phyloP scores from a whole-genome alignment of 2,888 invertebrate genomes.

The Vannuccia rotundouncinata region DNA sequence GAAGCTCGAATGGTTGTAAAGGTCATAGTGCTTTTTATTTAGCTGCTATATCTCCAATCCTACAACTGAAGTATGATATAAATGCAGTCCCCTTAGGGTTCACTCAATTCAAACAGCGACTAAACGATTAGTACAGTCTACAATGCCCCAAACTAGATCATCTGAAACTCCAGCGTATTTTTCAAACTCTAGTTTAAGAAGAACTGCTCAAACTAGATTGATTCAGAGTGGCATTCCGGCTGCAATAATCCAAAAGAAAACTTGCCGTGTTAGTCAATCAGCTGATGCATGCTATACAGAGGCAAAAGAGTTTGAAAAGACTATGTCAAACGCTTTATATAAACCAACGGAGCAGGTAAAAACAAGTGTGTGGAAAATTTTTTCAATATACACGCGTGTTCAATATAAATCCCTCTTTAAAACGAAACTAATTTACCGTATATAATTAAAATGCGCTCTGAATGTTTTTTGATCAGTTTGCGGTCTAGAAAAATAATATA shows the following conservation, averaged over 20 bases:
- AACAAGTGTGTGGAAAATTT: too few relatives aligned
- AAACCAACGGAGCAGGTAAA: too few relatives aligned
- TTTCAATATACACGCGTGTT: too few relatives aligned
- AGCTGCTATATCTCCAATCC: slow-evolving; percentile 13
- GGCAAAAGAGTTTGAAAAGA: too few relatives aligned
- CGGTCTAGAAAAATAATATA: too few relatives aligned
- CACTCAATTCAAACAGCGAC: slow-evolving; percentile 21
- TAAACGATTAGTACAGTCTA: slow-evolving; percentile 17
- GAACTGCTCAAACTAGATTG: slow-evolving; percentile 14
- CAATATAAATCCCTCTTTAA: too few relatives aligned
- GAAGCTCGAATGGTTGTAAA: slow-evolving; percentile 22
- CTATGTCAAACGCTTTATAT: too few relatives aligned
- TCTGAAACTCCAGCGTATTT: slow-evolving; percentile 1
- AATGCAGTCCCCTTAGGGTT: slow-evolving; percentile 2
- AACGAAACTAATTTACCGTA: too few relatives aligned
- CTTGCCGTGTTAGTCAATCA: too few relatives aligned
- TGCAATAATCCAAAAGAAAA: slow-evolving; percentile 22
- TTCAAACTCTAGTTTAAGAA: slow-evolving; percentile 9
- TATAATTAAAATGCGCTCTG: too few relatives aligned
- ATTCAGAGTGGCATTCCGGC: slow-evolving; percentile 19
- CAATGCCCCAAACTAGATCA: slow-evolving; percentile 12
- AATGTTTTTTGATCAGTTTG: too few relatives aligned
- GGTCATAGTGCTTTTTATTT: neutral
- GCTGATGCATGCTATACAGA: too few relatives aligned
- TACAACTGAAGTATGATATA: slow-evolving; percentile 21